A percentile compares a stretch with the other conserved stretches of the same genome.
phyloP scores from a whole-genome alignment of 2,113 vertebrate genomes.

The Aptenodytes forsteri region DNA sequence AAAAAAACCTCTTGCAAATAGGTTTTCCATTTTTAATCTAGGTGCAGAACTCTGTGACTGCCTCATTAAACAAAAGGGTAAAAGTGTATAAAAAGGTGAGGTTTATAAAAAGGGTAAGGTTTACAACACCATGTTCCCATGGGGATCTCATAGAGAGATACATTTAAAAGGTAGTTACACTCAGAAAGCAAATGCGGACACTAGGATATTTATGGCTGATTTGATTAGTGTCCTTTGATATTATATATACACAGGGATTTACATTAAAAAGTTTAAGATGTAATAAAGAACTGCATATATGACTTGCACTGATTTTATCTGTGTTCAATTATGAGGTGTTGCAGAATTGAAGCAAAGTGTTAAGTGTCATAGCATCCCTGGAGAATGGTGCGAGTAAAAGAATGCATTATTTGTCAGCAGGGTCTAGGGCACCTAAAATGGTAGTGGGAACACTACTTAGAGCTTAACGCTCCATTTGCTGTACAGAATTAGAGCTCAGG shows the following conservation, averaged over 20 bases:
- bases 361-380: neutral
- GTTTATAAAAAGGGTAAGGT: neutral
- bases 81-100: neutral
- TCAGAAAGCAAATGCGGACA: neutral
- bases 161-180: neutral
- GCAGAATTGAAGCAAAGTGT: neutral
- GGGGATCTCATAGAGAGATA: neutral
- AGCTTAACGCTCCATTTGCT: neutral
- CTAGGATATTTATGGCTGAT: neutral
- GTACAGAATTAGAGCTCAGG: neutral
- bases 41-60: neutral
- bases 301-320: neutral
- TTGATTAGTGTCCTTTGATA: neutral
- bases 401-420: neutral
- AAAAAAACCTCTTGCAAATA: neutral
- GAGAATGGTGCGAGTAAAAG: neutral
- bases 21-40: neutral
- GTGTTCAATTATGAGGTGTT: neutral
- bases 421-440: neutral
- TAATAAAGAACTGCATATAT: neutral
- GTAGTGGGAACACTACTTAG: neutral
- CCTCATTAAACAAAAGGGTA: neutral
- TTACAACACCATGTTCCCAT: neutral
- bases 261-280: neutral
- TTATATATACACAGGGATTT: neutral